phyloP scores from a whole-genome alignment of 2,797 vertebrate genomes.

The Coendou prehensilis region DNA sequence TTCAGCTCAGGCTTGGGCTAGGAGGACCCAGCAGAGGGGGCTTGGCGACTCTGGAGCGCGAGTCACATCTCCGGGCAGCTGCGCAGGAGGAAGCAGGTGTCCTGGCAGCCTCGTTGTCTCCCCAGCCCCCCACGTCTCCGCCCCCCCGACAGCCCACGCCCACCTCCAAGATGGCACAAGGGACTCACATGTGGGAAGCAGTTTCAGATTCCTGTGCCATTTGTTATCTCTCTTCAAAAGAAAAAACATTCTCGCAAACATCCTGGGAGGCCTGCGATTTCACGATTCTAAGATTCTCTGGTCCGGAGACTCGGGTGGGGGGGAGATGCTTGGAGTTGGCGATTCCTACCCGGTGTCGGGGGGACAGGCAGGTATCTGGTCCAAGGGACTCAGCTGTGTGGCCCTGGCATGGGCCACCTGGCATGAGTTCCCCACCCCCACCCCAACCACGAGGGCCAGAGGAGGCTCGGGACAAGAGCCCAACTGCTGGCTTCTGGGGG shows the following conservation, averaged over 20 bases:
- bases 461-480: background rate
- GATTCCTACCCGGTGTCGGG: background rate
- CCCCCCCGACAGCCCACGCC: conserved; percentile 42
- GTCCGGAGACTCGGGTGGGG: background rate
- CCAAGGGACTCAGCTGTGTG: accelerated
- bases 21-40: background rate
- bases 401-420: background rate
- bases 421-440: background rate
- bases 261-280: conserved; percentile 3
- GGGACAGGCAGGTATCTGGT: background rate
- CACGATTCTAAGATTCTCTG: background rate
- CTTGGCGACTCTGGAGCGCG: background rate
- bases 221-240: conserved; percentile 60
- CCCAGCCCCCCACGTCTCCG: background rate
- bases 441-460: accelerated
- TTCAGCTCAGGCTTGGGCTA: background rate
- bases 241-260: background rate
- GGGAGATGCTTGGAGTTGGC: background rate
- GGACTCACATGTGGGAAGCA: conserved; percentile 34
- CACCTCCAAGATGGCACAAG: conserved; percentile 33
- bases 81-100: conserved; percentile 48
- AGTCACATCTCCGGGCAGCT: background rate
- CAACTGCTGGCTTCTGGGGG: background rate
- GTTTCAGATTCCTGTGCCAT: conserved; percentile 70
- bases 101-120: background rate